Base-by-base conservation (phyloP, 2,888 invertebrate genomes). In the Dugesia japonica region DNA sequence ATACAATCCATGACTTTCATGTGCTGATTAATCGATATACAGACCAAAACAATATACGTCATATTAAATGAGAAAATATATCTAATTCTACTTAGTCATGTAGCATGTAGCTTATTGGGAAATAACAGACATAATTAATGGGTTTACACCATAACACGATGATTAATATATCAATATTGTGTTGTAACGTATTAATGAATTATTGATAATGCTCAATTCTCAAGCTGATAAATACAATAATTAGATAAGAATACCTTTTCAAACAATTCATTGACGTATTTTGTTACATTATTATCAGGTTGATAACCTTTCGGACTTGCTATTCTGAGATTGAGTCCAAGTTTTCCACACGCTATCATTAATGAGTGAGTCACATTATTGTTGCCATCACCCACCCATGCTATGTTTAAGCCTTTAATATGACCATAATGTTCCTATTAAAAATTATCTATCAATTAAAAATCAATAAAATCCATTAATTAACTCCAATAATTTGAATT, bases 321-420 rank as follows among this genome's bases (percentile, higher is more conserved):
- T 1, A 80, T 76, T 33, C 79, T 78, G 26, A 82, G 78, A 71
- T 82, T 80, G 56, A 82, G 79, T 23, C 82, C 82, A 20, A 82
- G 77, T 74, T 81, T 81, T 28, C 80, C 79, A 77, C 81, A 80
- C 9, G 81, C 81, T 73, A 81, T 80, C 81, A 82, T 80, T 26
- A 81, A 78, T 0, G 81, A 81, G 76, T 81, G 81, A 13, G 78
- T 27, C 38, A 80, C 77, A 33, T 81, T 80, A 78, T 81, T 82
- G 78, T 82, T 82, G n/a, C 82, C 82, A 78, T 82, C 82, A 15
- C 82, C 82, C 38, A 82, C 80, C 80, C 81, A 82, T 0, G 81
- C 81, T 15, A 81, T 73, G 73, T 81, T 80, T 77, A 82, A 78
- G 9, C 81, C 80, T 38, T 78, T 72, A 27, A 82, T 76, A 26